Base-by-base conservation (phyloP, 2,888 invertebrate genomes). In the Trissolcus brochymenae region DNA sequence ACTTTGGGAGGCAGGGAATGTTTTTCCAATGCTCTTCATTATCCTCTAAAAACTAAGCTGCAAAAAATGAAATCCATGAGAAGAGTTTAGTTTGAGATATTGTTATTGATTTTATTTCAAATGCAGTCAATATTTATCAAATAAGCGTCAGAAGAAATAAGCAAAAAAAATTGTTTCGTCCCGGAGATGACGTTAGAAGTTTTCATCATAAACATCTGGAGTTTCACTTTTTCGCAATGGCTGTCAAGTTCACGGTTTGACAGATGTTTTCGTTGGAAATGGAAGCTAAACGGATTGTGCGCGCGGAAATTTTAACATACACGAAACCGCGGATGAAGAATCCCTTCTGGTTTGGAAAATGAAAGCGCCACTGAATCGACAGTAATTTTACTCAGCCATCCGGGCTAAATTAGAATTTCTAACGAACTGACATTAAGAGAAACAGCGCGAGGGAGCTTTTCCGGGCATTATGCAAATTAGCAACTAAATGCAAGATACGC, bases 401-500 rank as follows among this genome's bases (percentile, higher is more conserved):
- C 57, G n/a, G 6, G 55, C 75, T 62, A 79, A 83, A 85, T 84
- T 84, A 83, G 82, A 84, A 83, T 83, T 83, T 84, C 83, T 82
- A 83, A 85, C 80, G 83, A 84, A 82, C 81, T 50, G 13, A 29
- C 61, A 60, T 61, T 43, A 55, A 61, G 55, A 50, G 66, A 66
- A 50, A 60, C 66, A 50, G 19, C 17, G 55, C 53, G 51, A 65
- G 53, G 35, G 59, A 51, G 55, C 21, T 50, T 55, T 55, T 50
- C 16, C 11, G 14, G 62, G 61, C 57, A 66, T 66, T 74, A 74
- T 68, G 74, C 74, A 74, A 74, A 74, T 74, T 67, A 74, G 61
- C 51, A 50, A 56, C 66, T 66, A 54, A 67, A 67, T 17, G 56
- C 66, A 49, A 74, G 54, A 53, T 54, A 60, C 50, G 49, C 53